Conservation (phyloP, 2,113 vertebrate species). For the Mustela lutreola region DNA sequence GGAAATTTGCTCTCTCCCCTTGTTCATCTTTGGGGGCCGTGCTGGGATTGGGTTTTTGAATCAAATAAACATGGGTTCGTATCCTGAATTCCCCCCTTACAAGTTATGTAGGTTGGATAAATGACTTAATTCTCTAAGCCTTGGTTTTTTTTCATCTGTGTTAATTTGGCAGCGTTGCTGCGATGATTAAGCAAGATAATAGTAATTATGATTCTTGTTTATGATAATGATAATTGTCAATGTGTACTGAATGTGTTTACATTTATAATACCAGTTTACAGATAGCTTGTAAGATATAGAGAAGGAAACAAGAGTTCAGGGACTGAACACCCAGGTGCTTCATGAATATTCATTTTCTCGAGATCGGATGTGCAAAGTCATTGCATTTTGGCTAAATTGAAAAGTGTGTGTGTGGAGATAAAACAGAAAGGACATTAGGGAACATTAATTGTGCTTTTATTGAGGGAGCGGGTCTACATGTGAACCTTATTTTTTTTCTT, state of each 20-base stretch:
- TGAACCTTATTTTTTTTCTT: slow-evolving; percentile 14
- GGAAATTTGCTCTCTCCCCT: background rate
- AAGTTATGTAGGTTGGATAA: background rate
- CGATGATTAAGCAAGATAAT: slow-evolving; percentile 63
- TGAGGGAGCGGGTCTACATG: background rate
- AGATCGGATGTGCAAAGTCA: background rate
- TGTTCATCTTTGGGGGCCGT: background rate
- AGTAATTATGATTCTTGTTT: slow-evolving; percentile 68
- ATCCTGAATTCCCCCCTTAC: background rate
- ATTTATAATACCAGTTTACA: slow-evolving; percentile 44
- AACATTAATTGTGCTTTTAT: slow-evolving; percentile 57
- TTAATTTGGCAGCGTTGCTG: slow-evolving; percentile 70
- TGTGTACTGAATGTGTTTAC: slow-evolving; percentile 4
- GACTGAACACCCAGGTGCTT: background rate
- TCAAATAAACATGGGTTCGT: background rate
- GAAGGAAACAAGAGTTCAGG: background rate
- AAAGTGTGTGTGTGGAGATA: background rate
- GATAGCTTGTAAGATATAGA: background rate
- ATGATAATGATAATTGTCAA: slow-evolving; percentile 67
- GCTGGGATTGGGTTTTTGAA: background rate
- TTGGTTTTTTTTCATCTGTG: slow-evolving; percentile 9
- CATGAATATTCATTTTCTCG: slow-evolving; percentile 42
- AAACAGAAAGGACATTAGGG: slow-evolving; percentile 3
- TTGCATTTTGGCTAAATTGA: slow-evolving; percentile 34
- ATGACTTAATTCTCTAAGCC: slow-evolving; percentile 30